Base-by-base conservation (phyloP, 1,140 invertebrate species). In the Neoseiulus cucumeris region DNA sequence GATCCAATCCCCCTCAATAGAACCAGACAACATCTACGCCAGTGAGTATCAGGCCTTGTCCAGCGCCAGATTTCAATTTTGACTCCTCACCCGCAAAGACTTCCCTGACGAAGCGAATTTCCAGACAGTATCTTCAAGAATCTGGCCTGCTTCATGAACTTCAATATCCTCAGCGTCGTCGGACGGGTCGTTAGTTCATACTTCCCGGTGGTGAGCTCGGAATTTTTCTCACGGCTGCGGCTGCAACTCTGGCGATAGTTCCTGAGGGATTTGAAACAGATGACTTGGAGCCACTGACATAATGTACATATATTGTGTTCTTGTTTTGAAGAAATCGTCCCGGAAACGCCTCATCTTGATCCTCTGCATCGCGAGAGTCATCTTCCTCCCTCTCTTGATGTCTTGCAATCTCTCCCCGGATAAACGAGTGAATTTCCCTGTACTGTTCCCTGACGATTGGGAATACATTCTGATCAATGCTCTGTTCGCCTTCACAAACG, bases 111-210 rank as follows among this genome's bases (percentile, higher is more conserved):
- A 12, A n/a, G 12, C n/a, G 42, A 44, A 39, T 39, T 39, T 4
- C 28, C 14, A 47, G 45, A 20, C 18, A 80, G 85, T 66, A 91
- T 86, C 73, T 96, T 91, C 76, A 82, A 89, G 68, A 88, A 90
- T 6, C 87, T 94, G 9, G 83, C 89, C 0, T 87, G 89, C 64
- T 96, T 92, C 76, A 77, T 96, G 12, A 78, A 90, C 68, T 93
- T 92, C 74, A 93, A 89, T 75, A 79, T 82, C 45, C 86, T 84
- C 17, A 91, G 95, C 78, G 91, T 90, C 72, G 71, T 84, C 29
- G 91, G 91, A 12, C 77, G 91, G 70, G 74, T 88, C 17, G 72
- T 86, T 14, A 84, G 86, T 66, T 85, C 86, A 39, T 79, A 81
- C 71, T 68, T 86, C 29, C 79, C 83, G 70, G 80, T 80, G 79